phyloP scores from a whole-genome alignment of 2,113 vertebrate genomes.

The Albula goreensis region DNA sequence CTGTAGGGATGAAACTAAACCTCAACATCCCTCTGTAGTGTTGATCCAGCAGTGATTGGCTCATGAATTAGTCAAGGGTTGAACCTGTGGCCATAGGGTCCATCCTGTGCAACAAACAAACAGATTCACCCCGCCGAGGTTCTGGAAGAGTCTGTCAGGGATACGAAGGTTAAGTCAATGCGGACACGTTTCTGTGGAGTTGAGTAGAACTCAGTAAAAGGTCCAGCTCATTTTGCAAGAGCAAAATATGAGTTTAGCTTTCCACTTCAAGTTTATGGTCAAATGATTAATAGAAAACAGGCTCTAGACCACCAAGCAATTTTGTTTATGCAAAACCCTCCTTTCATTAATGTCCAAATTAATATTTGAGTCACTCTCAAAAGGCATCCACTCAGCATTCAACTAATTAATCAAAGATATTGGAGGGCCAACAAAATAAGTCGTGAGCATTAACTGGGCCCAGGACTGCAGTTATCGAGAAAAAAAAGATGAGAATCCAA shows the following conservation, averaged over 20 bases:
- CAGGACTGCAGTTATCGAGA: constrained; percentile 54
- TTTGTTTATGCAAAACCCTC: constrained; percentile 59
- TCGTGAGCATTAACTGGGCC: constrained; percentile 50
- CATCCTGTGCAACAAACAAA: neutral
- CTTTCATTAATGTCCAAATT: constrained; percentile 52
- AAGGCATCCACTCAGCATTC: constrained; percentile 46
- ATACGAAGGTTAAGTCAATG: neutral
- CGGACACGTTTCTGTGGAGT: neutral
- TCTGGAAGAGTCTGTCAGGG: neutral
- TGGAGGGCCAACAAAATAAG: constrained; percentile 53
- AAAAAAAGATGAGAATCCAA: neutral
- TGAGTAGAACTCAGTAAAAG: neutral
- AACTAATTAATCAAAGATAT: constrained; percentile 62
- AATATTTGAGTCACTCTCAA: constrained; percentile 49
- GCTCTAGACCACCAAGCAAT: constrained; percentile 71
- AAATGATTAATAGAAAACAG: constrained; percentile 58
- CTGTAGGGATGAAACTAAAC: neutral
- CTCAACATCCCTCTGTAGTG: neutral
- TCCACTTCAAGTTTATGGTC: constrained; percentile 61
- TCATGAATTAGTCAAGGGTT: too few relatives aligned
- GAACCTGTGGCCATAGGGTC: too few relatives aligned
- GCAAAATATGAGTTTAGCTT: constrained; percentile 61
- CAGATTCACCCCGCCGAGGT: neutral
- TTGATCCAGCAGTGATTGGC: too few relatives aligned
- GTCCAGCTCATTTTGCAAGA: constrained; percentile 51